Evolutionary conservation across 1,140 invertebrate genomes (phyloP).

Genomic region (Drosophila kohkoa): DNA sequence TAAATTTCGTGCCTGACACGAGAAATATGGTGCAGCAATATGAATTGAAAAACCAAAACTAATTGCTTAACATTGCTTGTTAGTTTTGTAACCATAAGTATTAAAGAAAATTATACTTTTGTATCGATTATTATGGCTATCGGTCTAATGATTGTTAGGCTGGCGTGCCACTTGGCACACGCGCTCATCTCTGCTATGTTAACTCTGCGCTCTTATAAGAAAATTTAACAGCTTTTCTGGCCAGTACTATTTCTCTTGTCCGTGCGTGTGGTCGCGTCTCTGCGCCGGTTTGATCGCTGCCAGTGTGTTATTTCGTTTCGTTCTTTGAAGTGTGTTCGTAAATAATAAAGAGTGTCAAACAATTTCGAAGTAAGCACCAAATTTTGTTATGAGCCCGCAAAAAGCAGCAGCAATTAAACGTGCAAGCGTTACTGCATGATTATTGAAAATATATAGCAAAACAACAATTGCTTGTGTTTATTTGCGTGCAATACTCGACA

Average conservation of each 20-base stretch:
- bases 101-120: too few relatives aligned
- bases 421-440: background rate
- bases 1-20: background rate
- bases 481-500: slow-evolving; percentile 28
- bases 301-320: slow-evolving; percentile 40
- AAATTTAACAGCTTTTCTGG: slow-evolving; percentile 40
- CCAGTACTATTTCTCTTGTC: slow-evolving; percentile 48
- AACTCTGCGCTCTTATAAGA: slow-evolving; percentile 45
- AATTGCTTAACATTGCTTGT: too few relatives aligned
- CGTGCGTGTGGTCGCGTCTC: slow-evolving; percentile 45
- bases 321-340: slow-evolving; percentile 48
- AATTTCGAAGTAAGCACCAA: slow-evolving; percentile 22
- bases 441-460: slow-evolving; percentile 29
- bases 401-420: slow-evolving; percentile 29
- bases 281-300: slow-evolving; percentile 38
- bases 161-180: slow-evolving; percentile 27
- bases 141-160: background rate
- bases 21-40: background rate
- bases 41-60: background rate
- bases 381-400: slow-evolving; percentile 21
- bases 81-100: too few relatives aligned
- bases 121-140: too few relatives aligned
- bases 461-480: slow-evolving; percentile 32
- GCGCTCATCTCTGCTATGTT: slow-evolving; percentile 41
- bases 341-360: slow-evolving; percentile 45